Base-by-base conservation (phyloP, 2,113 vertebrate species). In the Pseudorasbora parva region DNA sequence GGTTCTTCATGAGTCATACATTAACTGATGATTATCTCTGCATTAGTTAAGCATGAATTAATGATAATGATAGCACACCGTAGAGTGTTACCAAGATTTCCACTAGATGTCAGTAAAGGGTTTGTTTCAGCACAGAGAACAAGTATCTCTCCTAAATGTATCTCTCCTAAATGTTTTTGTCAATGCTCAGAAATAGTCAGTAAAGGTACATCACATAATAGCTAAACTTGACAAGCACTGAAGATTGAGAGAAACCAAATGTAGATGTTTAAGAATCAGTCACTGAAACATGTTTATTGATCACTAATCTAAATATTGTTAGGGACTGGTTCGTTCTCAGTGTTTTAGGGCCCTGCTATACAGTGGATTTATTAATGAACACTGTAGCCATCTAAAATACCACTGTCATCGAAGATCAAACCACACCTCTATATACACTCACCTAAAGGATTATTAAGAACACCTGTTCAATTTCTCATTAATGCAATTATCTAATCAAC, bases 81-180 rank as follows among this genome's bases (percentile, higher is more conserved):
- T 37, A 37, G 6, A 37, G 33, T 37, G 33, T 37, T 37, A 37
- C 33, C 33, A 45, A 30, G 30, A 30, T 5, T 4, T 25, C 86
- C 89, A 86, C 86, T 86, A 89, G 89, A 85, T 82, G 89, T 86
- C 89, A 87, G 84, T 76, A 80, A n/a, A 83, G 7, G 11, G 7
- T 78, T 74, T 82, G 80, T 83, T 84, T 11, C 56, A 21, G 47
- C 33, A 30, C 17, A 21, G 60, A 75, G 17, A 57, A 27, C 37
- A 64, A 21, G 3, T 72, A 81, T 86, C 82, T 86, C 78, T 81
- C 59, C 86, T 88, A n/a, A 56, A 41, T 57, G 74, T 33, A 81
- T 86, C 82, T 86, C 78, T 81, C 59, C 86, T 88, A n/a, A 56
- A 41, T 57, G 74, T 33, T 41, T n/a, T 76, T 41, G 19, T 11